Evolutionary conservation across 2,113 vertebrate genomes (phyloP).

Genomic region (Dasyurus viverrinus): DNA sequence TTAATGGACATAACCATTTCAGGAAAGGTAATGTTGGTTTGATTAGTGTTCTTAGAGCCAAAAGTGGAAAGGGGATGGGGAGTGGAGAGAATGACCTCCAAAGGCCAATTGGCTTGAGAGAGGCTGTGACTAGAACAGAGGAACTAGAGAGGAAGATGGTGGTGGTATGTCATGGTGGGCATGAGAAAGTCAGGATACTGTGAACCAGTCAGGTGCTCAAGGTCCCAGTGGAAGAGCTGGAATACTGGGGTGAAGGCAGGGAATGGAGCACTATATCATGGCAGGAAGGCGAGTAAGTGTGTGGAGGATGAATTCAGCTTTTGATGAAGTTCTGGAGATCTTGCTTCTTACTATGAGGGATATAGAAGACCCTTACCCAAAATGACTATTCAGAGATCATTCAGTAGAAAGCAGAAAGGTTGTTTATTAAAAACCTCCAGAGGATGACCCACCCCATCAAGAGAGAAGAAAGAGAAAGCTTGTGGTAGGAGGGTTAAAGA

Average conservation of each 20-base stretch:
- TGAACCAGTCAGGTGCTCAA: background rate
- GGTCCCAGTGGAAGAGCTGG: background rate
- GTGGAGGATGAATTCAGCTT: background rate
- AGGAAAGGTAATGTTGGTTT: background rate
- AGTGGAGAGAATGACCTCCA: background rate
- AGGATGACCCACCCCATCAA: too few relatives aligned
- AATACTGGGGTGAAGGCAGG: background rate
- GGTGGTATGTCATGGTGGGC: background rate
- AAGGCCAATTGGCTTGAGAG: background rate
- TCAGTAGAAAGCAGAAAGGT: too few relatives aligned
- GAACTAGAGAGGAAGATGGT: background rate
- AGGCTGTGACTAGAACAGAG: background rate
- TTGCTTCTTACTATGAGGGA: too few relatives aligned
- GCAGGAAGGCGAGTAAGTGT: background rate
- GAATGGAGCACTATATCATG: background rate
- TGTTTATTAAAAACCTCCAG: too few relatives aligned
- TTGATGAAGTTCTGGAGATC: too few relatives aligned
- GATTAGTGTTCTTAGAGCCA: background rate
- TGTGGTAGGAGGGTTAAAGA: too few relatives aligned
- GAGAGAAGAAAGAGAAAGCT: too few relatives aligned
- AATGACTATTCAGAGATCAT: too few relatives aligned
- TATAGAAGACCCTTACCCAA: too few relatives aligned
- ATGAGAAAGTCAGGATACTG: background rate
- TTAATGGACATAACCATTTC: background rate
- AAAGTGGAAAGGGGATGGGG: background rate